Evolutionary conservation across 2,113 vertebrate genomes (phyloP), one percentile per base, ranked within the genome.

Genomic region (Platysteira castanea): DNA sequence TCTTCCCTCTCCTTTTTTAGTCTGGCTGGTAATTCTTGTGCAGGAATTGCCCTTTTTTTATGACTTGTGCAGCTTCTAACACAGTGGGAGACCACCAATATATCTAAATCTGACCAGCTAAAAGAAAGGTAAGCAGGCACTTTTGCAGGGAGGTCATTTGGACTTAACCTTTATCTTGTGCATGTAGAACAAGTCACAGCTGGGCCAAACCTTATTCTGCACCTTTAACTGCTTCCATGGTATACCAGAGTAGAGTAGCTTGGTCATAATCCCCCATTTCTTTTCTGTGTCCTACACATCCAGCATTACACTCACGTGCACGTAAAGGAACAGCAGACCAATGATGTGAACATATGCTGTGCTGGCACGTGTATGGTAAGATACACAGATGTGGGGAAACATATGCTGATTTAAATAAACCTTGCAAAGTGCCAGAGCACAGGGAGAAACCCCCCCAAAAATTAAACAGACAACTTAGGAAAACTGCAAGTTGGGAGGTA

Each of bases 321-420:
- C 0, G 0, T 71, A 79, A 56, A 82, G 86, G 54, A 75, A 68
- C 18, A 81, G 80, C n/a, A 92, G 54, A 93, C 9, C 69, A 90
- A 35, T 70, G 76, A 84, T 80, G 54, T 80, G 83, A 94, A 56
- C 83, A 84, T 90, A 82, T 60, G 79, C 28, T 96, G 57, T 85
- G 83, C 80, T 92, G 82, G 74, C 91, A 92, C 2, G 0, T 90
- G 76, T 49, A 37, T 0, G 13, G 42, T 44, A 80, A 96, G 52
- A 77, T 39, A 79, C 59, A 81, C 90, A 92, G 90, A 90, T 64
- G 27, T 93, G 65, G 92, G 95, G 89, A 92, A 83, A 80, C 30
- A 56, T 20, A 49, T 21, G 1, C 27, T 83, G 85, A 86, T 91
- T 82, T 90, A 93, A 96, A 82, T 81, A 81, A 90, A 95, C n/a